Base-by-base conservation (phyloP, 2,113 vertebrate species). In the Lagopus leucura region DNA sequence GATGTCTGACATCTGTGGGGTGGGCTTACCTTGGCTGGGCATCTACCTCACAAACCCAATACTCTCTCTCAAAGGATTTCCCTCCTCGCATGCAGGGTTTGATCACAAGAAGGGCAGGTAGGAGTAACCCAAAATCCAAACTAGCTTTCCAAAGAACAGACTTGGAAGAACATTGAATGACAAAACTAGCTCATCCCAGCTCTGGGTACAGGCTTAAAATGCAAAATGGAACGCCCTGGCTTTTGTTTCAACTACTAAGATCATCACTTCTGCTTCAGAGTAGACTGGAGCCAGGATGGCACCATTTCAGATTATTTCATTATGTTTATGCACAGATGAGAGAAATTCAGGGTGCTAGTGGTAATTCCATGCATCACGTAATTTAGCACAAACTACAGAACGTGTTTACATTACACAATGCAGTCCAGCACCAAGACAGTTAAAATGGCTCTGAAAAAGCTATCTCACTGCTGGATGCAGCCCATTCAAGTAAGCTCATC, bases 401-500 rank as follows among this genome's bases (percentile, higher is more conserved):
- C 25, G 25, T 4, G 10, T 40, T 21, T 27, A 17, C 11, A 10
- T 13, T 47, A 27, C 63, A 34, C 42, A 65, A 74, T 8, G 34
- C n/a, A 22, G 17, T 24, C 60, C 82, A 80, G 93, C 71, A 86
- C 19, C 12, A 32, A 88, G 65, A 43, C 30, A 38, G 94, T 94
- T 90, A 70, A 89, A 92, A 17, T 1, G 9, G 72, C 64, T 85
- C 12, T 10, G 67, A 61, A 86, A 95, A 80, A 13, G 79, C 90
- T 48, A 45, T 80, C 93, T 95, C 93, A 88, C 92, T 89, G 16
- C 79, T 75, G 50, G 67, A 42, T 8, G 8, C 55, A 86, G 75
- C 90, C n/a, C 28, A 69, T 48, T 20, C 82, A 88, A 95, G 91
- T 20, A 86, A 93, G 72, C 82, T 92, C 79, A 92, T 88, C 90